Evolutionary conservation across 2,797 vertebrate species (phyloP).

Genomic region (Etheostoma perlongum): DNA sequence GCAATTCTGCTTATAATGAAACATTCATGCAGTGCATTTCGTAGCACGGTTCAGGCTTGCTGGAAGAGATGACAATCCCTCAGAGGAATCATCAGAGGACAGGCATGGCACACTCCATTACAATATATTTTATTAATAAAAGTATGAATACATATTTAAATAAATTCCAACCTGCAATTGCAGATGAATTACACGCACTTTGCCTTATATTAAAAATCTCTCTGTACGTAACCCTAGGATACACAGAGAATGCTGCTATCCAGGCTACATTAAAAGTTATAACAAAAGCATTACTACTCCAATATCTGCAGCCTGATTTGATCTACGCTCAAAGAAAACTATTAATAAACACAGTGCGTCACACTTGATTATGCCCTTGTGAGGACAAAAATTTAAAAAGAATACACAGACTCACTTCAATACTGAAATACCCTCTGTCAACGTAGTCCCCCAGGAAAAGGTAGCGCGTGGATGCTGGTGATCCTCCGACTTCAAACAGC

Average conservation of each 20-base stretch:
- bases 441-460: conserved; percentile 99
- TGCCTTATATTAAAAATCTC: conserved; percentile 49
- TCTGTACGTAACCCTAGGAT: conserved; percentile 39
- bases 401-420: conserved; percentile 92
- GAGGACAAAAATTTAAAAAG: conserved; percentile 35
- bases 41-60: conserved; percentile 33
- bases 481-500: conserved; percentile 98
- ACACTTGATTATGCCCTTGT: conserved; percentile 53
- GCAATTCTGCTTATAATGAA: conserved; percentile 54
- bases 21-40: conserved; percentile 65
- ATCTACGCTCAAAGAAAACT: conserved; percentile 67
- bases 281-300: conserved; percentile 59
- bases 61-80: conserved; percentile 44
- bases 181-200: conserved; percentile 41
- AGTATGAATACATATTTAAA: conserved; percentile 29
- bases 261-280: conserved; percentile 57
- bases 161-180: conserved; percentile 27
- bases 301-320: conserved; percentile 66
- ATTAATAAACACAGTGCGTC: conserved; percentile 72
- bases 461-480: conserved; percentile 97
- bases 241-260: conserved; percentile 47
- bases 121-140: conserved; percentile 67
- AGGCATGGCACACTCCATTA: conserved; percentile 41
- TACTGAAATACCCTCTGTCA: conserved; percentile 99
- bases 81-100: conserved; percentile 37